Conservation (phyloP, 1,140 invertebrate species). For the Sycophaga agraensis region DNA sequence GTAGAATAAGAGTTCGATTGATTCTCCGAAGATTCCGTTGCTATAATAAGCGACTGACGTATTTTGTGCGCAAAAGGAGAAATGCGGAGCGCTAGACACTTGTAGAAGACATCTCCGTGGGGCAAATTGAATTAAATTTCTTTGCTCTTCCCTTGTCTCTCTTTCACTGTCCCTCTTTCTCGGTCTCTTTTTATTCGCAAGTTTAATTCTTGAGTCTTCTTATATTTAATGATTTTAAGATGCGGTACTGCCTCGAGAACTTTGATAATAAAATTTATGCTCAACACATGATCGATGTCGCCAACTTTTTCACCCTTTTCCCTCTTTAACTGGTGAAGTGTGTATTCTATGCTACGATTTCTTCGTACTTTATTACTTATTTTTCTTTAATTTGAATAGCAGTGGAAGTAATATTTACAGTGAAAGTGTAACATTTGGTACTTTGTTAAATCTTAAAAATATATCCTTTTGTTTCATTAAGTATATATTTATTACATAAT, state of each 20-base stretch:
- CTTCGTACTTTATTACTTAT: too few relatives aligned
- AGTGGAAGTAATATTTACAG: too few relatives aligned
- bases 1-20: constrained; percentile 24
- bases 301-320: background rate
- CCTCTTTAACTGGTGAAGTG: too few relatives aligned
- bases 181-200: background rate
- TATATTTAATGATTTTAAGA: background rate
- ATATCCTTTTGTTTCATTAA: too few relatives aligned
- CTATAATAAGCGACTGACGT: background rate
- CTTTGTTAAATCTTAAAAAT: too few relatives aligned
- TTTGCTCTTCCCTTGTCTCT: background rate
- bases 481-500: too few relatives aligned
- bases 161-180: background rate
- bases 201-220: too few relatives aligned
- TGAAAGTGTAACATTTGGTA: too few relatives aligned
- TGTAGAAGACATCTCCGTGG: background rate
- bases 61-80: background rate
- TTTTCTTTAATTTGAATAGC: too few relatives aligned
- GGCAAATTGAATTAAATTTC: constrained; percentile 19
- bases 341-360: too few relatives aligned
- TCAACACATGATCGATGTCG: background rate
- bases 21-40: constrained; percentile 8
- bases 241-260: background rate
- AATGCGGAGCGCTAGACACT: background rate
- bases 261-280: too few relatives aligned